phyloP scores from a whole-genome alignment of 2,113 vertebrate genomes.

The Fukomys damarensis region DNA sequence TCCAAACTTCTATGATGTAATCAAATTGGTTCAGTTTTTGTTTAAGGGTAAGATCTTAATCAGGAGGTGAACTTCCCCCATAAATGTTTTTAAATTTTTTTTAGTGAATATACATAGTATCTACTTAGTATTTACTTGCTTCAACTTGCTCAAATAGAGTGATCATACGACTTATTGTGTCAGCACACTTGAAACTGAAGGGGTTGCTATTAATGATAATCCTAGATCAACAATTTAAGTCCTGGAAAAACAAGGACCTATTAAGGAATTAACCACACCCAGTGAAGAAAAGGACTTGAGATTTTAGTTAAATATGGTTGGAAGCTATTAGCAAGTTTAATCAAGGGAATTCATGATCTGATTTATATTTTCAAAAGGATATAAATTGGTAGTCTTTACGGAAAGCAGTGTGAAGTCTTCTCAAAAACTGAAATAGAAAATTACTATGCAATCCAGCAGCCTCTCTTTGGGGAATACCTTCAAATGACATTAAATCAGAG shows the following conservation, averaged over 20 bases:
- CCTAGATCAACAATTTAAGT: background rate
- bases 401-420: background rate
- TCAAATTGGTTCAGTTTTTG: conserved; percentile 3
- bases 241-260: background rate
- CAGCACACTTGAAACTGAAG: background rate
- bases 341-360: background rate
- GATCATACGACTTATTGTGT: background rate
- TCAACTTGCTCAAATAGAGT: background rate
- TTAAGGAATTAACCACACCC: background rate
- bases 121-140: background rate
- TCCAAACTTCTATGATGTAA: background rate
- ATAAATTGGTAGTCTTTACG: background rate
- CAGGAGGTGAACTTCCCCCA: background rate
- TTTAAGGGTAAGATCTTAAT: background rate
- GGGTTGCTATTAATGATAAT: background rate
- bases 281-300: background rate
- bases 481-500: background rate
- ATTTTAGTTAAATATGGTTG: background rate
- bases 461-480: background rate
- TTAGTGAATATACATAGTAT: background rate
- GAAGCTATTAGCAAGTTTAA: background rate
- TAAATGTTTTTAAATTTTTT: background rate
- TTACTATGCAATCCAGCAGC: background rate
- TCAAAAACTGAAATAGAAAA: background rate
- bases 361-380: conserved; percentile 1